Conservation (phyloP, 2,888 invertebrate genomes). For the Caenorhabditis japonica region DNA sequence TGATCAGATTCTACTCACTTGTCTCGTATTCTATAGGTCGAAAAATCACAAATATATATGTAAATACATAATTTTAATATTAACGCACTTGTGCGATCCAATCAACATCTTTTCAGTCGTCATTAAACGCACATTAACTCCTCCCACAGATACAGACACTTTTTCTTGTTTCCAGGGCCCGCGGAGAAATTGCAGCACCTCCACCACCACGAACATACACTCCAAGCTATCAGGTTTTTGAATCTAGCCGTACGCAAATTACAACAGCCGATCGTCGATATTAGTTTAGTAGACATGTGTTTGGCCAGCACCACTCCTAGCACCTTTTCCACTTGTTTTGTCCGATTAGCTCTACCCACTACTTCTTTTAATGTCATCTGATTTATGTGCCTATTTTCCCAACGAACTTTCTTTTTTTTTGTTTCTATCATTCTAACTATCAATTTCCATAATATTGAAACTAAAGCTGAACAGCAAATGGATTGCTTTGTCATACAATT, state of each 20-base stretch:
- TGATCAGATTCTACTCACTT: conserved; percentile 26
- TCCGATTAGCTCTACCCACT: conserved; percentile 20
- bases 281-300: conserved; percentile 47
- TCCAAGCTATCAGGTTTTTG: conserved; percentile 58
- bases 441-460: no score
- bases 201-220: conserved; percentile 28
- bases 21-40: no score
- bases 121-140: background rate
- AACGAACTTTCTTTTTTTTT: conserved; percentile 29
- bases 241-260: conserved; percentile 51
- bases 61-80: conserved; percentile 32
- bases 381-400: conserved; percentile 35
- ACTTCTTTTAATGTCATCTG: conserved; percentile 24
- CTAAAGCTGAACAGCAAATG: no score
- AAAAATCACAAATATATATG: no score
- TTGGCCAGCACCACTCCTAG: conserved; percentile 1
- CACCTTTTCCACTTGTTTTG: conserved; percentile 3
- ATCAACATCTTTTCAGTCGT: conserved; percentile 24
- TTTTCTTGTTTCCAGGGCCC: conserved; percentile 49
- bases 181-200: conserved; percentile 42
- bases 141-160: background rate
- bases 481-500: conserved; percentile 25
- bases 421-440: no score
- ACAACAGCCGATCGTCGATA: conserved; percentile 53
- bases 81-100: conserved; percentile 33